Percentiles rank a stretch among this genome's conserved stretches.
Conservation (phyloP, 2,797 vertebrate genomes). For the Phoxinus dragarum region DNA sequence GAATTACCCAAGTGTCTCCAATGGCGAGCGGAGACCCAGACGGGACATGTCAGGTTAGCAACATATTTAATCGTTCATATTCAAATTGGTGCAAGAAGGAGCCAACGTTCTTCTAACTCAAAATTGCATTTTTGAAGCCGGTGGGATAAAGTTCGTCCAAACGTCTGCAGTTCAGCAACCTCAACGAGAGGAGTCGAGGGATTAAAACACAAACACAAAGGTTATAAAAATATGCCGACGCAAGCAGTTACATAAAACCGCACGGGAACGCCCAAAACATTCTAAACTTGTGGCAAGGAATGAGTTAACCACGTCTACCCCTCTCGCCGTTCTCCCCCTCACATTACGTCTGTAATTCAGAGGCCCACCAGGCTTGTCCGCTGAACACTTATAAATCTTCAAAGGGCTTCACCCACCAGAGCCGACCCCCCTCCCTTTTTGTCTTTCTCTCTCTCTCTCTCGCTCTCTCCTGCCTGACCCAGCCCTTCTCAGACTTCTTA, state of each 20-base stretch:
- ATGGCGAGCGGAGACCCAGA: constrained; percentile 69
- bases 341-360: constrained; percentile 71
- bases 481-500: constrained; percentile 55
- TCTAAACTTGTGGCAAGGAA: constrained; percentile 68
- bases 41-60: constrained; percentile 46
- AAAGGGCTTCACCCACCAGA: constrained; percentile 80
- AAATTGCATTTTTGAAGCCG: neutral
- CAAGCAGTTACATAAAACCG: constrained; percentile 32
- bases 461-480: constrained; percentile 15
- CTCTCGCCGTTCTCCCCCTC: constrained; percentile 29
- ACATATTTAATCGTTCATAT: neutral
- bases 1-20: constrained; percentile 78
- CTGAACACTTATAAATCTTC: constrained; percentile 91
- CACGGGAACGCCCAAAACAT: constrained; percentile 31
- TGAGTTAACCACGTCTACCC: constrained; percentile 71
- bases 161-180: neutral
- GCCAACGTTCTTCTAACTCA: neutral
- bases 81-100: neutral
- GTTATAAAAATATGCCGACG: constrained; percentile 22
- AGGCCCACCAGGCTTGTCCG: constrained; percentile 84
- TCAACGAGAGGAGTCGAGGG: constrained; percentile 5
- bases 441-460: neutral
- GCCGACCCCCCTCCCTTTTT: constrained; percentile 27
- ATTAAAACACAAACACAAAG: constrained; percentile 31
- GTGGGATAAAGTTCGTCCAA: neutral